Percentiles rank a stretch among this genome's conserved stretches.
These are phyloP conservation scores for Cosmorhoe ocellata DNA, from an alignment of 2,888 invertebrate genomes.

Conservation along the genomic window DNA sequence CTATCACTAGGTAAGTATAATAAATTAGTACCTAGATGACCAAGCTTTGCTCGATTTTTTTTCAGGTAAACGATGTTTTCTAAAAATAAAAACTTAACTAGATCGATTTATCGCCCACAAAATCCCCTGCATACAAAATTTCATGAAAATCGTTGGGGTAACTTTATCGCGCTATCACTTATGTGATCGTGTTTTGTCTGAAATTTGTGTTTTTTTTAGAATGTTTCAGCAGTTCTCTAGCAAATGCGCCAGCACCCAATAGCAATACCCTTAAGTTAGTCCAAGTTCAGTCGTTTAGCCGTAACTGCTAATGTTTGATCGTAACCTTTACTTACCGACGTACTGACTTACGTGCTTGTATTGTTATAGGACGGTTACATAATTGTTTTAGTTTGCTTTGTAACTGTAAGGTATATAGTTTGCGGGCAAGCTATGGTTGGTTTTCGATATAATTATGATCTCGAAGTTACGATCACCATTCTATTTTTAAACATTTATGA, in stretches of 20 bases:
- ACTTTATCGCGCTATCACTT: no score
- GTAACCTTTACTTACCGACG: slow-evolving; percentile 37
- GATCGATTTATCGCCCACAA: no score
- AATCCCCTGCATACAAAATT: no score
- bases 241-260: slow-evolving; percentile 20
- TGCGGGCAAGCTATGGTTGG: not conserved
- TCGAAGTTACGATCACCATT: not conserved
- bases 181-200: no score
- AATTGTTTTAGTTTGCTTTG: slow-evolving; percentile 19
- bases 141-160: no score
- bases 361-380: slow-evolving; percentile 19
- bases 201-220: no score
- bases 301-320: slow-evolving; percentile 49
- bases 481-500: not conserved
- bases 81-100: no score
- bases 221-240: slow-evolving; percentile 5
- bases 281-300: slow-evolving; percentile 47
- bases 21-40: no score
- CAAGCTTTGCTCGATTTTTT: no score
- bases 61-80: no score
- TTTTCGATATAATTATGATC: slow-evolving; percentile 4
- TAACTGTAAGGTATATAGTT: slow-evolving; percentile 9
- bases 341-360: slow-evolving; percentile 17
- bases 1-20: no score
- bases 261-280: slow-evolving; percentile 40